A percentile compares a stretch with the other conserved stretches of the same genome.
These are phyloP conservation scores for Zeugodacus cucurbitae DNA, from an alignment of 1,140 invertebrate species.

Conservation along the genomic window DNA sequence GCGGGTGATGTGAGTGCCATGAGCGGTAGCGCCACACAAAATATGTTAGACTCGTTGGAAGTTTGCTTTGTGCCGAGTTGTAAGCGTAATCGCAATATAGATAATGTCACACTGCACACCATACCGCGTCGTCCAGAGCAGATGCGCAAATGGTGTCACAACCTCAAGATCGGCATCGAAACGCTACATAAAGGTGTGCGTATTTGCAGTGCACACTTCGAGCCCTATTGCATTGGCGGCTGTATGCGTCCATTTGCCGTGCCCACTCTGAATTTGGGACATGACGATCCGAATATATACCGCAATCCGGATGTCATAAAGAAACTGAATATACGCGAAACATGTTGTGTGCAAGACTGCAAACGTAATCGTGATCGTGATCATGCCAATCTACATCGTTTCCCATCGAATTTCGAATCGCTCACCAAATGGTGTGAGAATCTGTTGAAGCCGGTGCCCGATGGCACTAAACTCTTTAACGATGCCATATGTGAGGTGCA, in stretches of 20 bases:
- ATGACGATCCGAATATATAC: conserved; percentile 59
- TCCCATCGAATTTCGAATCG: conserved; percentile 56
- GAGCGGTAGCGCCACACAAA: not conserved
- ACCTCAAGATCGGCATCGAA: conserved; percentile 54
- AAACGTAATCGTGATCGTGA: conserved; percentile 60
- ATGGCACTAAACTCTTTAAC: conserved; percentile 60
- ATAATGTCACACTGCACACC: conserved; percentile 63
- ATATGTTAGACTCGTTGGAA: conserved; percentile 46
- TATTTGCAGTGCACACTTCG: conserved; percentile 60
- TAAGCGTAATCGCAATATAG: conserved; percentile 60
- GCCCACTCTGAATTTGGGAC: conserved; percentile 57
- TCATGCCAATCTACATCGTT: conserved; percentile 61
- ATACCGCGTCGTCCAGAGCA: conserved; percentile 60
- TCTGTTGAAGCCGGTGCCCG: conserved; percentile 55
- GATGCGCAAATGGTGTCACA: conserved; percentile 62
- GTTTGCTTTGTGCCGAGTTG: conserved; percentile 60
- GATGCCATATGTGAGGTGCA: conserved; percentile 62
- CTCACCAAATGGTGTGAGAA: conserved; percentile 61
- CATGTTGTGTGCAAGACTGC: conserved; percentile 59
- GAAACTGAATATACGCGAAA: conserved; percentile 61
- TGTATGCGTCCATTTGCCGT: conserved; percentile 64
- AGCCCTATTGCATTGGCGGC: conserved; percentile 61
- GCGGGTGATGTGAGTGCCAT: not conserved
- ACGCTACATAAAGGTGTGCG: conserved; percentile 62
- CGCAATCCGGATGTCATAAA: conserved; percentile 63